Conservation (phyloP, 1,140 invertebrate species). For the Camponotus pennsylvanicus region DNA sequence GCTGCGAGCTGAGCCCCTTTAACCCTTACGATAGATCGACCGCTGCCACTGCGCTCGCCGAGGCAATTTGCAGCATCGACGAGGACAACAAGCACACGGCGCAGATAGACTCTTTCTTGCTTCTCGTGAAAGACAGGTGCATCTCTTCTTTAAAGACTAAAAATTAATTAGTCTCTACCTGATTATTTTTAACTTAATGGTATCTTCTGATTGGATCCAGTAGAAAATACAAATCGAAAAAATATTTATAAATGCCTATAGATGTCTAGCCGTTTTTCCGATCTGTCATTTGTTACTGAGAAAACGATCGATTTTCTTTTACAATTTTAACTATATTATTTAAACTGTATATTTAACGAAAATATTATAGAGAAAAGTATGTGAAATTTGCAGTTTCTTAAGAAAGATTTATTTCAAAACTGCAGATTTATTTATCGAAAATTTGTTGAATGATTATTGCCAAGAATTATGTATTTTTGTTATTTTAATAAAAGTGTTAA, state of each 20-base stretch:
- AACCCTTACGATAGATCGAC: constrained; percentile 72
- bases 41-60: constrained; percentile 88
- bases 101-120: constrained; percentile 88
- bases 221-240: too few species aligned
- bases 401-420: not conserved
- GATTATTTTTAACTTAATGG: not conserved
- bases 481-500: constrained; percentile 4
- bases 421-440: not conserved
- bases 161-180: too few species aligned
- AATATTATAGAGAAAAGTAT: not conserved
- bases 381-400: not conserved
- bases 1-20: constrained; percentile 70
- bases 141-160: not conserved
- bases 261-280: too few species aligned
- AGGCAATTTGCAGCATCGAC: constrained; percentile 92
- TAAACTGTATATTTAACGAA: not conserved
- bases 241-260: too few species aligned
- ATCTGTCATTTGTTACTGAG: too few species aligned
- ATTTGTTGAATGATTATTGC: not conserved
- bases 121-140: constrained; percentile 85
- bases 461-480: not conserved
- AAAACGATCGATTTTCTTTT: not conserved
- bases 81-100: constrained; percentile 91
- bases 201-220: constrained; percentile 51
- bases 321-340: not conserved